These are phyloP conservation scores for Sphaerodactylus townsendi DNA, from an alignment of 2,113 vertebrate species.

Conservation along the genomic window DNA sequence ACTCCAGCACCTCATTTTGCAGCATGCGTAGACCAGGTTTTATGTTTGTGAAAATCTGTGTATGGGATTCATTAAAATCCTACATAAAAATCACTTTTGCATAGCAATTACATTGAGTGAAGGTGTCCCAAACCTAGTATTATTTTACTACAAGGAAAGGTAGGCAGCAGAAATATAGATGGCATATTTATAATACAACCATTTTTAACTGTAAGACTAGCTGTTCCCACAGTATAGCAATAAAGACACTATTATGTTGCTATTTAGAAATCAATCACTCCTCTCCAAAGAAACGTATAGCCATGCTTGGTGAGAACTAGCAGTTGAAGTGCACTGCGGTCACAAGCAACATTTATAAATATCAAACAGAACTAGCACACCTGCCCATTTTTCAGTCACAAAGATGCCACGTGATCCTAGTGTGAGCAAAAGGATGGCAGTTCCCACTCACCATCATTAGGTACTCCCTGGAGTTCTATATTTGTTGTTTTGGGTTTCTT, in stretches of 20 bases:
- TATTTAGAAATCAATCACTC: not conserved
- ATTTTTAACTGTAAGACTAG: not conserved
- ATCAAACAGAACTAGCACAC: not conserved
- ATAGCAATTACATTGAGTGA: not conserved
- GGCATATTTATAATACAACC: not conserved
- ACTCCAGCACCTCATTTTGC: too few species aligned
- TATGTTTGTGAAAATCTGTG: too few species aligned
- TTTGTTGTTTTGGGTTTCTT: conserved; percentile 98
- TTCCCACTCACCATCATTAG: conserved; percentile 86
- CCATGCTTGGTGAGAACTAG: not conserved
- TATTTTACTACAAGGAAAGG: not conserved
- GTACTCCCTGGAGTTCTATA: conserved; percentile 96
- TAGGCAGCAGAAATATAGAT: not conserved
- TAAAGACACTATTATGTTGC: not conserved
- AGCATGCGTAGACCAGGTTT: too few species aligned
- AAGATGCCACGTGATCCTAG: not conserved
- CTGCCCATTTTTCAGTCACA: not conserved
- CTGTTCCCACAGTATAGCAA: not conserved
- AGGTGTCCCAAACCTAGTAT: not conserved
- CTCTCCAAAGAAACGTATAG: not conserved
- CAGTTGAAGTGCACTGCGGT: not conserved
- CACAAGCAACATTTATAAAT: not conserved
- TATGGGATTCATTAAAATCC: not conserved
- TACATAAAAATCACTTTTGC: not conserved
- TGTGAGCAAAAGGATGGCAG: accelerated